Conservation (phyloP, 2,797 vertebrate species). For the Hydrolagus colliei region DNA sequence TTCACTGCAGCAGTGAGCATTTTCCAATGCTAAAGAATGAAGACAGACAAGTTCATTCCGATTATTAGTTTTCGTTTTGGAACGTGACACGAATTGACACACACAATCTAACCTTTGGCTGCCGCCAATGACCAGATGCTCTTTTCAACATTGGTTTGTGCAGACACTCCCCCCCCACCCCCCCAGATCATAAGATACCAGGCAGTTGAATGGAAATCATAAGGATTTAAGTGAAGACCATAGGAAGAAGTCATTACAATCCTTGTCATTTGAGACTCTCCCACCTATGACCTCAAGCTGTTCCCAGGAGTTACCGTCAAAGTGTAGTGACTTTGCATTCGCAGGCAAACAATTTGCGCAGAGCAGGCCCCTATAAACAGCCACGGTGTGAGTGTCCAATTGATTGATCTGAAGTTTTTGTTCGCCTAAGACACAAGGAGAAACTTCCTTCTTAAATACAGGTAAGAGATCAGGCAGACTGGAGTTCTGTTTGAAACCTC, state of each 20-base stretch:
- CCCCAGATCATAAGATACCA: not conserved
- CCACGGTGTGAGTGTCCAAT: too few species aligned
- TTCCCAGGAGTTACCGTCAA: too few species aligned
- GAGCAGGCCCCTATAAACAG: too few species aligned
- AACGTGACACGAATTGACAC: not conserved
- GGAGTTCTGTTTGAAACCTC: too few species aligned
- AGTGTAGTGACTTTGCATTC: too few species aligned
- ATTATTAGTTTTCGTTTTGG: constrained; percentile 15
- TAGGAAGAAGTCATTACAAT: not conserved
- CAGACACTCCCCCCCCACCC: not conserved
- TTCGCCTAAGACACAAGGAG: too few species aligned
- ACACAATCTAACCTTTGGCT: not conserved
- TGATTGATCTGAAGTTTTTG: too few species aligned
- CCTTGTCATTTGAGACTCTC: too few species aligned
- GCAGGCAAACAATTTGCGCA: too few species aligned
- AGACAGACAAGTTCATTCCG: constrained; percentile 17
- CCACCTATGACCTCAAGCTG: too few species aligned
- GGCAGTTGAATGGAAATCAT: not conserved
- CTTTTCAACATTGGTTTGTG: constrained; percentile 5
- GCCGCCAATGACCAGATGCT: not conserved
- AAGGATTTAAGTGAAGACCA: not conserved
- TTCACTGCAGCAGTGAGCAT: not conserved
- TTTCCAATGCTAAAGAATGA: constrained; percentile 13
- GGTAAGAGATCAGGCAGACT: too few species aligned
- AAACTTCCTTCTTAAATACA: too few species aligned